A percentile compares a stretch with the other conserved stretches of the same genome.
These are phyloP conservation scores for Myotis pilosus DNA, from an alignment of 2,797 vertebrate genomes.

Conservation along the genomic window DNA sequence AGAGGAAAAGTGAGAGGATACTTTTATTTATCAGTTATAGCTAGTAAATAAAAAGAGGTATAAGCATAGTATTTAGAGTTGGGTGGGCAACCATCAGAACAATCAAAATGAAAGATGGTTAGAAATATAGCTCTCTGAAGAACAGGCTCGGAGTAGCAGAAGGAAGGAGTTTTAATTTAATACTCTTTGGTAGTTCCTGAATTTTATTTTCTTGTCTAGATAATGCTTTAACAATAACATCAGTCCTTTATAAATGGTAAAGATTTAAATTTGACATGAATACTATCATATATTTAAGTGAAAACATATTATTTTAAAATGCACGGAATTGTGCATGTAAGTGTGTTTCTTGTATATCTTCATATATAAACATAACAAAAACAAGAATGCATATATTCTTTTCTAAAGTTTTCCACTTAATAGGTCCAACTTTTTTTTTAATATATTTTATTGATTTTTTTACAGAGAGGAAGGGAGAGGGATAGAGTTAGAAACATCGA, in stretches of 20 bases:
- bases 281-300: neutral
- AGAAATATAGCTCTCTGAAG: neutral
- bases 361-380: neutral
- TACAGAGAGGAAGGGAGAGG: too few relatives aligned
- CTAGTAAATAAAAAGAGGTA: neutral
- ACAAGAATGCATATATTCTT: neutral
- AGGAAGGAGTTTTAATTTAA: neutral
- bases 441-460: too few relatives aligned
- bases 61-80: neutral
- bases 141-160: neutral
- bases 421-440: neutral
- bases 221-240: constrained; percentile 7
- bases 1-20: neutral
- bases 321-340: neutral
- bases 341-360: neutral
- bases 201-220: neutral
- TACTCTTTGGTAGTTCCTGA: neutral
- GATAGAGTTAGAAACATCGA: too few relatives aligned
- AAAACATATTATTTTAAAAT: neutral
- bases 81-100: neutral
- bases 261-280: constrained; percentile 10
- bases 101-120: neutral
- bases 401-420: neutral
- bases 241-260: neutral
- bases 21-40: neutral